Conservation (phyloP, 2,113 vertebrate species). For the Shinisaurus crocodilurus region DNA sequence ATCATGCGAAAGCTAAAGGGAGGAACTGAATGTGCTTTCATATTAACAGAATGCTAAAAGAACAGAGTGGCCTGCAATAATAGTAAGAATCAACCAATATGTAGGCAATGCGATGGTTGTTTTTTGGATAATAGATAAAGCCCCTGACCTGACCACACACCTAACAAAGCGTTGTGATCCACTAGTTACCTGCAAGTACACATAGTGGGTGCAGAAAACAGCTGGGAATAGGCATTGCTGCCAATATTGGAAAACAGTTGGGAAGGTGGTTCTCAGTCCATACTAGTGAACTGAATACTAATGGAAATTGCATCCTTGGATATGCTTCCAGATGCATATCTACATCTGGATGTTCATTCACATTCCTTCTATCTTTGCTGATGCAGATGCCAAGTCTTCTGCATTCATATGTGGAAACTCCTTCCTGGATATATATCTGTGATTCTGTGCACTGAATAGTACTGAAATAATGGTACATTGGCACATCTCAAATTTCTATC, state of each 20-base stretch:
- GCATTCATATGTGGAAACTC: neutral
- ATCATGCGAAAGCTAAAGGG: neutral
- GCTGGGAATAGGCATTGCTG: neutral
- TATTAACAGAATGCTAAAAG: neutral
- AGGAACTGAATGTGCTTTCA: neutral
- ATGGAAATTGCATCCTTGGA: neutral
- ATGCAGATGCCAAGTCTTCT: neutral
- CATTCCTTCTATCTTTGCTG: neutral
- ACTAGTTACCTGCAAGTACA: neutral
- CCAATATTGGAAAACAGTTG: neutral
- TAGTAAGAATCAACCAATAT: no score
- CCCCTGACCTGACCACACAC: neutral
- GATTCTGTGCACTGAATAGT: neutral
- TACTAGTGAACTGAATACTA: neutral
- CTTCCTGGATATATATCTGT: neutral
- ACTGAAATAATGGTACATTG: neutral
- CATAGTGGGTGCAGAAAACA: neutral
- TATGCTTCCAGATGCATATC: neutral
- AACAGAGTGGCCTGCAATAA: neutral
- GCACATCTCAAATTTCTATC: slow-evolving; percentile 15
- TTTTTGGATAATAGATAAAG: no score
- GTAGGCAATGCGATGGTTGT: no score
- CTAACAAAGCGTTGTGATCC: neutral
- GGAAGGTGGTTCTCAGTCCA: neutral
- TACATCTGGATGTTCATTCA: neutral